A percentile compares a stretch with the other conserved stretches of the same genome.
phyloP scores from a whole-genome alignment of 2,888 invertebrate genomes.

The Allolobophora icterica region DNA sequence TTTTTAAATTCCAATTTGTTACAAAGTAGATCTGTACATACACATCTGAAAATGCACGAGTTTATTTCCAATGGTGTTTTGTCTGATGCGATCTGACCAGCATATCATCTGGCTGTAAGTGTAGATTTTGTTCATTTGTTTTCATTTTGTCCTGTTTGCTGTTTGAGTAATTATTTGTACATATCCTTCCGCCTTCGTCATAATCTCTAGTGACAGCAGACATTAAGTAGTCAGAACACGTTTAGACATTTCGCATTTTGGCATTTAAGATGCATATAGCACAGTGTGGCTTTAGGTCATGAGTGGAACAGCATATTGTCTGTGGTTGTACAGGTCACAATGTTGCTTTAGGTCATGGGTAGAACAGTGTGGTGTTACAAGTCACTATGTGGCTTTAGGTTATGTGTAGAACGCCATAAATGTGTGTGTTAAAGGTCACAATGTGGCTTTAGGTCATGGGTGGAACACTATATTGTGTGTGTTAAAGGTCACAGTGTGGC shows the following conservation, averaged over 20 bases:
- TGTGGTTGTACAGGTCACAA: too few species aligned
- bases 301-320: too few species aligned
- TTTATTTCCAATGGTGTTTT: not conserved
- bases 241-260: not conserved
- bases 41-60: not conserved
- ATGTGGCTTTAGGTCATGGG: not conserved
- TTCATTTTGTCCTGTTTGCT: not conserved
- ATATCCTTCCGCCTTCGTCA: not conserved
- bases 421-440: not conserved
- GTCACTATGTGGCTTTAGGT: too few species aligned
- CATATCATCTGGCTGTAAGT: not conserved
- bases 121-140: not conserved
- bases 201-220: not conserved
- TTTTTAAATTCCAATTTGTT: too few species aligned
- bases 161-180: not conserved
- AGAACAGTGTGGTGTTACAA: too few species aligned
- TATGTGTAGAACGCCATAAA: too few species aligned
- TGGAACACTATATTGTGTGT: too few species aligned
- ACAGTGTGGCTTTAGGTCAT: not conserved
- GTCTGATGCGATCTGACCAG: not conserved
- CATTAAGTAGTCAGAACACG: not conserved
- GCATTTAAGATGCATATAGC: not conserved
- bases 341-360: too few species aligned
- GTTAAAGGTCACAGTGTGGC: too few species aligned
- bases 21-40: not conserved